Evolutionary conservation across 2,888 invertebrate species (phyloP).

Genomic region (Dorcus hopei): DNA sequence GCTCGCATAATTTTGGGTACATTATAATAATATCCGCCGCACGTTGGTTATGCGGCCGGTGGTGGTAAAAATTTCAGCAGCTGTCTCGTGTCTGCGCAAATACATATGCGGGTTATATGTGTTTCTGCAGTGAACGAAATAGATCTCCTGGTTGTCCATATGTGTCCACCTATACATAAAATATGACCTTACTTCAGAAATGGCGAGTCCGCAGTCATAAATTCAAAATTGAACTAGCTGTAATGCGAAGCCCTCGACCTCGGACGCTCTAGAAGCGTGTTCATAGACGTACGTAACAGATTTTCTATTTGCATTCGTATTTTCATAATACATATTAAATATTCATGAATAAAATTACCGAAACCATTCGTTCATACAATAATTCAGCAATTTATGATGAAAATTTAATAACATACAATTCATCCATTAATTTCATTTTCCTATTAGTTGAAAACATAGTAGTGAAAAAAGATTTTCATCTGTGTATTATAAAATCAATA

Average conservation of each 20-base stretch:
- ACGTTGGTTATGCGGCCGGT: slow-evolving; percentile 4
- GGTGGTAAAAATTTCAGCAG: slow-evolving; percentile 9
- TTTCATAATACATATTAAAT: too few relatives aligned
- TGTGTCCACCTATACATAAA: slow-evolving; percentile 18
- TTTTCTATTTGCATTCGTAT: too few relatives aligned
- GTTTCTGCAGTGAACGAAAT: slow-evolving; percentile 7
- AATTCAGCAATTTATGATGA: too few relatives aligned
- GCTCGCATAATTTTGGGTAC: slow-evolving; percentile 37
- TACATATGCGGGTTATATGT: slow-evolving; percentile 2
- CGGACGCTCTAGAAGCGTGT: slow-evolving; percentile 29
- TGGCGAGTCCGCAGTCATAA: slow-evolving; percentile 39
- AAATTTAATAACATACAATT: too few relatives aligned
- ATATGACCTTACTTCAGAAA: slow-evolving; percentile 28
- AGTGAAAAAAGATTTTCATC: too few relatives aligned
- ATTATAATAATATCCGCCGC: slow-evolving; percentile 35
- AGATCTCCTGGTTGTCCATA: slow-evolving; percentile 14
- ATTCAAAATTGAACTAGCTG: slow-evolving; percentile 42
- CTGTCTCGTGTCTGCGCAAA: neutral
- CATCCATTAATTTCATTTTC: too few relatives aligned
- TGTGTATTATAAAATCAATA: too few relatives aligned
- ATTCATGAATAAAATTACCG: too few relatives aligned
- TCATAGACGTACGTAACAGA: neutral
- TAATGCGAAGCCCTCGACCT: slow-evolving; percentile 40
- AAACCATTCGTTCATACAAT: too few relatives aligned
- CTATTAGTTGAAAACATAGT: too few relatives aligned